Conservation (phyloP, 2,113 vertebrate species). For the Opisthocomus hoazin region DNA sequence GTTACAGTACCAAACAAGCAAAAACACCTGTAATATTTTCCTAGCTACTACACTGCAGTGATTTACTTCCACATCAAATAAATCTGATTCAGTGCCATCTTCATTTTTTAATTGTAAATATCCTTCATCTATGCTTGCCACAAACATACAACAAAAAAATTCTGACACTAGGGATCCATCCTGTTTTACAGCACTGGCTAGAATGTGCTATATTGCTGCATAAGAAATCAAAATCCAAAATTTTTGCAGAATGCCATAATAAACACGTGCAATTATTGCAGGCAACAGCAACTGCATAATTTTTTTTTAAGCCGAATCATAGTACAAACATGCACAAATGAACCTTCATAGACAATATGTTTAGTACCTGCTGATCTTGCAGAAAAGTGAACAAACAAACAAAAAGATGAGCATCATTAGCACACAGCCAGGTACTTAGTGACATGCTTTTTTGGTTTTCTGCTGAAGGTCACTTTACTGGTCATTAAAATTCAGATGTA, state of each 20-base stretch:
- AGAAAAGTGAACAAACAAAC: background rate
- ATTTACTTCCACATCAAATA: background rate
- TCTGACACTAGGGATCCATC: background rate
- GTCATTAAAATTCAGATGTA: background rate
- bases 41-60: background rate
- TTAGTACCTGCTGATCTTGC: constrained; percentile 1
- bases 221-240: background rate
- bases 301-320: background rate
- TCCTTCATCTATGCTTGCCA: background rate
- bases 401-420: background rate
- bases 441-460: background rate
- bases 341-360: background rate
- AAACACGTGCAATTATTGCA: background rate
- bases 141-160: background rate
- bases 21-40: background rate
- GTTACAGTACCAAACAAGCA: background rate
- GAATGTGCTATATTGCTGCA: background rate
- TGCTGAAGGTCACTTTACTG: background rate
- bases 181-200: background rate
- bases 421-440: background rate
- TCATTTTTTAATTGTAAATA: background rate
- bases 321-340: background rate
- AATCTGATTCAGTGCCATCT: background rate
- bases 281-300: background rate
- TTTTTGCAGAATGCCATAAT: background rate